A percentile compares a stretch with the other conserved stretches of the same genome.
Evolutionary conservation across 1,140 invertebrate species (phyloP).

Genomic region (Dysdera silvatica): DNA sequence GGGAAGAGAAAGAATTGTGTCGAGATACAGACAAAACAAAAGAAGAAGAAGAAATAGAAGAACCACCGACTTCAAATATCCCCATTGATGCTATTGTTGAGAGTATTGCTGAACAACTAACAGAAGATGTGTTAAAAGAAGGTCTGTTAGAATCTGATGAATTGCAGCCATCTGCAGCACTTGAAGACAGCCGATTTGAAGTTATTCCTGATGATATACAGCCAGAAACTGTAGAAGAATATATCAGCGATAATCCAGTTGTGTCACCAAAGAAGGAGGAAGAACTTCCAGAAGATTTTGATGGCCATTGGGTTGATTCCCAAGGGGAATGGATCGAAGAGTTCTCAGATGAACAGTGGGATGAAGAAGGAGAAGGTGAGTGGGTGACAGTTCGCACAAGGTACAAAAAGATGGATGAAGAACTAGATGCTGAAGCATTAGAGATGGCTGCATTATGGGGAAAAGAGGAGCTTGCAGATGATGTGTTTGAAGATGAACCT

Average conservation of each 20-base stretch:
- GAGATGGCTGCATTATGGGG: conserved; percentile 25
- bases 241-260: neutral
- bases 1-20: conserved; percentile 24
- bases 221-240: no score
- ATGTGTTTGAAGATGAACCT: conserved; percentile 20
- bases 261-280: neutral
- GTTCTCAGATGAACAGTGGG: conserved; percentile 24
- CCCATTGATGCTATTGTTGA: neutral
- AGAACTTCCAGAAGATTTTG: conserved; percentile 13
- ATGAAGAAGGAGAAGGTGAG: conserved; percentile 12
- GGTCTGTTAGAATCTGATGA: no score
- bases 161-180: no score
- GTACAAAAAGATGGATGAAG: conserved; percentile 21
- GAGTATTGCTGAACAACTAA: neutral
- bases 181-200: no score
- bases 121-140: no score
- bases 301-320: conserved; percentile 18
- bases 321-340: conserved; percentile 28
- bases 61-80: neutral
- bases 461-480: conserved; percentile 22
- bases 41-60: neutral
- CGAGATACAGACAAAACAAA: no score
- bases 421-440: conserved; percentile 16
- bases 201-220: no score
- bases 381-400: conserved; percentile 17